Evolutionary conservation across 2,797 vertebrate species (phyloP).

Genomic region (Alca torda): DNA sequence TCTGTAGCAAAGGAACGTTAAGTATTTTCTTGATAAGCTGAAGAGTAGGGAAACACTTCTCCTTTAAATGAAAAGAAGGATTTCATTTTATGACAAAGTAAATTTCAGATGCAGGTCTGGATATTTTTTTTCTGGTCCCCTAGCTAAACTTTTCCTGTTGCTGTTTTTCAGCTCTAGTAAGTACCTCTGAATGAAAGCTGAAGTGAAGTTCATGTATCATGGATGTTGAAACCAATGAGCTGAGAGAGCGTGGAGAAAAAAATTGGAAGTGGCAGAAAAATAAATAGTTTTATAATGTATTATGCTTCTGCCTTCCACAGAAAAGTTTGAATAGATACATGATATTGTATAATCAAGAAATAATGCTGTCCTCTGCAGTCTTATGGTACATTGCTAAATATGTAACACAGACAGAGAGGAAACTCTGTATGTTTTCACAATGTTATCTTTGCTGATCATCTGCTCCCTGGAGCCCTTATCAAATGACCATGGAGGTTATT

Average conservation of each 20-base stretch:
- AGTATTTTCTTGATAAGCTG: not conserved
- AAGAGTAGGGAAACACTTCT: not conserved
- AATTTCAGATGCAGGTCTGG: not conserved
- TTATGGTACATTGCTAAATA: constrained; percentile 24
- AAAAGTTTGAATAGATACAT: constrained; percentile 1
- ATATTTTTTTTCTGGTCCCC: not conserved
- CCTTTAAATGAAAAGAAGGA: not conserved
- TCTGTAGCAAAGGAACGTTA: not conserved
- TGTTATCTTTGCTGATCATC: constrained; percentile 12
- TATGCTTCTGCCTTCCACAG: not conserved
- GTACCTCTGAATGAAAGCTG: not conserved
- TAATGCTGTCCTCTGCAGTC: constrained; percentile 11
- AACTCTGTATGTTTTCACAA: not conserved
- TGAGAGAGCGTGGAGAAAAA: not conserved
- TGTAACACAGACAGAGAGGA: constrained; percentile 1
- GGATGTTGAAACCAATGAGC: not conserved
- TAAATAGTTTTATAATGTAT: not conserved
- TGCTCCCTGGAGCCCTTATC: not conserved
- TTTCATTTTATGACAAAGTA: not conserved
- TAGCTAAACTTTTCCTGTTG: not conserved
- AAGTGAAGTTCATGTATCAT: not conserved
- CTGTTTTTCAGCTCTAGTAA: not conserved
- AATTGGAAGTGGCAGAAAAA: constrained; percentile 5
- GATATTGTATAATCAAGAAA: constrained; percentile 29
- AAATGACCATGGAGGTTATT: not conserved